Evolutionary conservation across 2,888 invertebrate genomes (phyloP).

Genomic region (Diarsia dahlii): DNA sequence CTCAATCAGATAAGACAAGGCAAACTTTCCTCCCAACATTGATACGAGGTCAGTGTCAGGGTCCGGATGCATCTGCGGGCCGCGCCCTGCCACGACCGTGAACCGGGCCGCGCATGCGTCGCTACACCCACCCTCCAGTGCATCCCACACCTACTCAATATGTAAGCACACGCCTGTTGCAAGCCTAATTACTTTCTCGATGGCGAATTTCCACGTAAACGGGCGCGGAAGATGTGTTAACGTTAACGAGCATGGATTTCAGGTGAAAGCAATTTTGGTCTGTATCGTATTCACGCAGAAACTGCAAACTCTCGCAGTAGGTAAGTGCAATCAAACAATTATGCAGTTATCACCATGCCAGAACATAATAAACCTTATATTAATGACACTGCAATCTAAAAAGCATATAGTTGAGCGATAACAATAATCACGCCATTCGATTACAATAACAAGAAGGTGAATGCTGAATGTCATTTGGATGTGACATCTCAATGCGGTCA

Average conservation of each 20-base stretch:
- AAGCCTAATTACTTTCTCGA: slow-evolving; percentile 32
- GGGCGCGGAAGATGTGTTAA: not conserved
- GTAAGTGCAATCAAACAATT: slow-evolving; percentile 5
- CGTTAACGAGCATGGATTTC: not conserved
- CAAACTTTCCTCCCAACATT: slow-evolving; percentile 21
- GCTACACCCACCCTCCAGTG: slow-evolving; percentile 34
- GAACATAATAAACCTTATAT: slow-evolving; percentile 23
- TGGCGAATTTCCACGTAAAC: slow-evolving; percentile 22
- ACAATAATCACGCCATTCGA: slow-evolving; percentile 12
- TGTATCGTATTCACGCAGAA: not conserved
- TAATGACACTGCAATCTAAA: slow-evolving; percentile 35
- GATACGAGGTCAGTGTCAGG: slow-evolving; percentile 66
- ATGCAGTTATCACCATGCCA: slow-evolving; percentile 7
- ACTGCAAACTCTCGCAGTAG: not conserved
- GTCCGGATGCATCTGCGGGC: slow-evolving; percentile 53
- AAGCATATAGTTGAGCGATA: slow-evolving; percentile 39
- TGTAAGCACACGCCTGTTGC: slow-evolving; percentile 43
- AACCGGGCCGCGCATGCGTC: slow-evolving; percentile 53
- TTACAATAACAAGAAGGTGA: slow-evolving; percentile 38
- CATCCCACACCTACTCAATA: slow-evolving; percentile 42
- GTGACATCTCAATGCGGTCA: slow-evolving; percentile 33
- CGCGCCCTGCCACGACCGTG: slow-evolving; percentile 49
- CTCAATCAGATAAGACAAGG: slow-evolving; percentile 16
- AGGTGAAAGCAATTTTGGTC: not conserved
- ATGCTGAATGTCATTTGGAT: slow-evolving; percentile 47